Base-by-base conservation (phyloP, 2,888 invertebrate species). In the Acanthosoma haemorrhoidale region DNA sequence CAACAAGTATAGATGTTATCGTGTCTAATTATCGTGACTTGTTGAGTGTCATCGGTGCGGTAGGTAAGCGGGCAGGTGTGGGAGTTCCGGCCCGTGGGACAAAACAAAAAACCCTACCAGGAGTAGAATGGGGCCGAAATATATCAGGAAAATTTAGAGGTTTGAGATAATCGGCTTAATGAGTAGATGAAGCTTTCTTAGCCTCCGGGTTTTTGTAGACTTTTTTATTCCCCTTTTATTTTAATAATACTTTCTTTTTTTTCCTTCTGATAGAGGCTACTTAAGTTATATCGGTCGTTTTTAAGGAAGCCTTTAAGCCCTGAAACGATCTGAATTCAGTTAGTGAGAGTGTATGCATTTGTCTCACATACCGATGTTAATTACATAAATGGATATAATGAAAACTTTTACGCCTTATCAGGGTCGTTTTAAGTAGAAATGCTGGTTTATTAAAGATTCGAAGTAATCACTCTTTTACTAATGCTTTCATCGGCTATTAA, bases 151-250 rank as follows among this genome's bases (percentile, higher is more conserved):
- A 51, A 51, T 51, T 51, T 51, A 51, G 25, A 21, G 51, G 51
- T 51, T n/a, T 25, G 18, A 51, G 51, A 51, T 51, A 51, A 51
- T 51, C n/a, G 29, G 25, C 51, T 25, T 51, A 51, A 51, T 51
- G 51, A 51, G 51, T 51, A 51, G 51, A 43, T 51, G 51, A 51
- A 51, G 25, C 51, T 51, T 25, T 51, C 51, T n/a, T 51, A 51
- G 29, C 51, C 51, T 51, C 18, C 51, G 21, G 25, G 51, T 51
- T 51, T 51, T 51, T 51, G 51, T 51, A 21, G 25, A 51, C 51
- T 51, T 51, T 51, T 51, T 51, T 51, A n/a, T n/a, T n/a, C n/a
- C n/a, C n/a, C n/a, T n/a, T n/a, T n/a, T n/a, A n/a, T n/a, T n/a
- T n/a, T n/a, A n/a, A n/a, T n/a, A n/a, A n/a, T n/a, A n/a, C n/a